Evolutionary conservation across 2,797 vertebrate genomes (phyloP), one percentile per base, ranked within the genome.

Genomic region (Hylomyscus alleni): DNA sequence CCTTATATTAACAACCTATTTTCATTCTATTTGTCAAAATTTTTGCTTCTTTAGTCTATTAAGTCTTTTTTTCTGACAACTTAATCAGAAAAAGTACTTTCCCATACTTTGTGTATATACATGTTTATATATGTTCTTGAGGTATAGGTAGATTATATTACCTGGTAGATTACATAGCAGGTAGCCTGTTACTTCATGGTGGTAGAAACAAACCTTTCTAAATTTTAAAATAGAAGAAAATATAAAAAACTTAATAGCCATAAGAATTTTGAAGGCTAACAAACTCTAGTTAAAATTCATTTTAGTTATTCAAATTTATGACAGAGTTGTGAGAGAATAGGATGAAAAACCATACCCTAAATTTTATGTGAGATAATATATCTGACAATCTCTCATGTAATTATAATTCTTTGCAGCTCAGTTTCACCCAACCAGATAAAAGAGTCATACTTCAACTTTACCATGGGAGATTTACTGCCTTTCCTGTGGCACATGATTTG

Each of bases 361-460:
- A 56, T 83, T 94, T 97, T 97, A 85, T 14, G 1, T 82, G 76
- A 94, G 92, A 88, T 97, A 94, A 96, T 97, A 90, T 97, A 91
- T 96, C 94, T 97, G 95, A 95, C 11, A 91, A 96, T 75, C 75
- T 97, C 95, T 96, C 95, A 94, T 96, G 85, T 97, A 97, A 98
- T 98, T 98, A 95, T 91, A 94, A 92, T 98, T 98, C 98, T 97
- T 97, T 94, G 1, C 78, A 97, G 92, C 92, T 97, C 67, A 1
- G 0, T 50, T 67, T 98, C 86, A 95, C 78, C 92, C 91, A 96
- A 96, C 86, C 97, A 98, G 96, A 96, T 93, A 95, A 98, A 96
- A 98, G 84, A 98, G 91, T 96, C 95, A 97, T 96, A 73, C 83
- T 98, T 97, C 96, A 98, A 89, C 97, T 77, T 97, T 89, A 94